Base-by-base conservation (phyloP, 1,140 invertebrate species). In the Copidosoma floridanum region DNA sequence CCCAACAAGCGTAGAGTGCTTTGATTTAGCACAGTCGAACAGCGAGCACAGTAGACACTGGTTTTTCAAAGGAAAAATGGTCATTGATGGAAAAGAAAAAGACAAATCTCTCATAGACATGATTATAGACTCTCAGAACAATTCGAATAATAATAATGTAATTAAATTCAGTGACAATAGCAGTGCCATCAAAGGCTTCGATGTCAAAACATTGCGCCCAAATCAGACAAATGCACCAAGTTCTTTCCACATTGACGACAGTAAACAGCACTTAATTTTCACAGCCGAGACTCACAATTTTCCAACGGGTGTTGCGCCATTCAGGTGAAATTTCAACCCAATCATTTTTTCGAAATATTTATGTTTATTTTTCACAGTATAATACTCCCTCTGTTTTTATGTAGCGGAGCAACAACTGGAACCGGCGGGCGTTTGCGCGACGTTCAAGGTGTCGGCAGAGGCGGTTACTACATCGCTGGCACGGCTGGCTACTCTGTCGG, bases 281-380 rank as follows among this genome's bases (percentile, higher is more conserved):
- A 98, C 97, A 7, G 97, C 97, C 0, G 97, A 99, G 82, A 99
- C 97, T 0, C 97, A 99, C 75, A 99, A 99, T 74, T 99, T 99
- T 83, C 97, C 97, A 6, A 99, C 97, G 38, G 96, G 94, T 43
- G 89, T 93, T 43, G 89, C 92, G 6, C 92, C 92, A 0, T 94
- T 95, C 68, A 85, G 85, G 84, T 85, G 78, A 67, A 32, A 40
- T 21, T n/a, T n/a, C n/a, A n/a, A n/a, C n/a, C n/a, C n/a, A n/a
- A 10, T 51, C 6, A 37, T 8, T 14, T 37, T 37, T 37, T n/a
- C n/a, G 7, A 37, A 37, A 8, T 37, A 37, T 37, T 37, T 37
- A 37, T 7, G 14, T 8, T 37, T 8, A 37, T n/a, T n/a, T n/a
- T n/a, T n/a, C n/a, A n/a, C n/a, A n/a, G n/a, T n/a, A n/a, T n/a